A percentile compares a stretch with the other conserved stretches of the same genome.
Evolutionary conservation across 2,113 vertebrate species (phyloP).

Genomic region (Eptatretus burgeri): DNA sequence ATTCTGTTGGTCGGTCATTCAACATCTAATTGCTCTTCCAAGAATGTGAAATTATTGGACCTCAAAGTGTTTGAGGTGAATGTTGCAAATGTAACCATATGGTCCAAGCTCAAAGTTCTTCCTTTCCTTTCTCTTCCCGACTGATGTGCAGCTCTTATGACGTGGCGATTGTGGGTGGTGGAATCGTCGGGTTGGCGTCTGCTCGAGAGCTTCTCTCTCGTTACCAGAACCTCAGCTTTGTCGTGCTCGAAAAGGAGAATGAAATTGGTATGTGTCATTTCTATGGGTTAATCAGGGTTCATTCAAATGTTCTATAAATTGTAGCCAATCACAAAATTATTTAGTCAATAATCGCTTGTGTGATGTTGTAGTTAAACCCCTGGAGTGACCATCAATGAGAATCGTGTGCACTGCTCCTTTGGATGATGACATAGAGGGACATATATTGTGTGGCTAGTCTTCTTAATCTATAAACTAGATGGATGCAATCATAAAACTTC

Average conservation of each 20-base stretch:
- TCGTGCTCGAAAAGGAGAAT: slow-evolving; percentile 59
- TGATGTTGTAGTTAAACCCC: background rate
- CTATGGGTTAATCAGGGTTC: background rate
- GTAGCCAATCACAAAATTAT: background rate
- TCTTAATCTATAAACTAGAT: too few relatives aligned
- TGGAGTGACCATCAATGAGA: too few relatives aligned
- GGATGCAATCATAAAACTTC: too few relatives aligned
- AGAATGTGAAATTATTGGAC: too few relatives aligned
- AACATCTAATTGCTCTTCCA: too few relatives aligned
- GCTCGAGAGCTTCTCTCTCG: slow-evolving; percentile 42
- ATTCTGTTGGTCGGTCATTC: too few relatives aligned
- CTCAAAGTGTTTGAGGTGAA: too few relatives aligned
- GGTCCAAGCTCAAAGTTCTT: background rate
- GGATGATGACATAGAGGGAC: too few relatives aligned
- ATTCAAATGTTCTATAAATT: background rate
- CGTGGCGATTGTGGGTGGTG: slow-evolving; percentile 42
- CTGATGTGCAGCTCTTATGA: slow-evolving; percentile 19
- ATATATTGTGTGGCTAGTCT: too few relatives aligned
- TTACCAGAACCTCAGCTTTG: slow-evolving; percentile 33
- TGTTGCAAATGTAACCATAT: too few relatives aligned
- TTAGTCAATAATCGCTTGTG: background rate
- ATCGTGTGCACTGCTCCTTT: too few relatives aligned
- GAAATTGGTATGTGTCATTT: slow-evolving; percentile 26
- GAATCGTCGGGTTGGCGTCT: slow-evolving; percentile 59
- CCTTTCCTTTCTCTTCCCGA: background rate